phyloP scores from a whole-genome alignment of 1,140 invertebrate genomes.

The Polypedilum pembai region DNA sequence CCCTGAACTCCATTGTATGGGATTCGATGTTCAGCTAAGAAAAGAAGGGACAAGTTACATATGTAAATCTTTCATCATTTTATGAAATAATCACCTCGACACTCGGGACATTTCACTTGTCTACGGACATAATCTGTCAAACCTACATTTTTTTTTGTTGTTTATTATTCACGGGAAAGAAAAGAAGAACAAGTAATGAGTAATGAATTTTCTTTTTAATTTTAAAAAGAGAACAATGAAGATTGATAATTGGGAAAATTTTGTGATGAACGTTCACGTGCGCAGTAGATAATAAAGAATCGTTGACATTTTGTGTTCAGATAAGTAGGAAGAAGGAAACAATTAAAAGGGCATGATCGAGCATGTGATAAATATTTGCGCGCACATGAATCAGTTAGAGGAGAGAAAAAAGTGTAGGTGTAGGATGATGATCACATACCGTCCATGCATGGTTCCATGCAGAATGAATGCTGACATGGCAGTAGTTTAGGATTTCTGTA shows the following conservation, averaged over 20 bases:
- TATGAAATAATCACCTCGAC: slow-evolving; percentile 48
- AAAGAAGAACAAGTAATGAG: neutral
- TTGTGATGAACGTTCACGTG: neutral
- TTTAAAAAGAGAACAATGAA: neutral
- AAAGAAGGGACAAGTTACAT: neutral
- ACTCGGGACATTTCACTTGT: slow-evolving; percentile 99
- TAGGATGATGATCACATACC: neutral
- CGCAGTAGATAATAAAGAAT: neutral
- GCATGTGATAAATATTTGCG: too few relatives aligned
- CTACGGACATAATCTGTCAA: slow-evolving; percentile 88
- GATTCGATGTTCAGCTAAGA: slow-evolving; percentile 82
- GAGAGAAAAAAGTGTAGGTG: too few relatives aligned
- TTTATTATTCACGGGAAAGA: neutral
- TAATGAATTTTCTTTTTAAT: neutral
- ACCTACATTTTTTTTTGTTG: slow-evolving; percentile 45
- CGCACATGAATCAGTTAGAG: too few relatives aligned
- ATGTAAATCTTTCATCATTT: neutral
- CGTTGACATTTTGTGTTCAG: neutral
- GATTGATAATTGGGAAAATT: neutral
- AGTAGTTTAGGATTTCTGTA: slow-evolving; percentile 94
- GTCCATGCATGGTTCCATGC: slow-evolving; percentile 96
- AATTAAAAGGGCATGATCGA: too few relatives aligned
- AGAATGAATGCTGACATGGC: slow-evolving; percentile 99
- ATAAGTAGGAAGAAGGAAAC: too few relatives aligned
- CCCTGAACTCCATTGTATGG: slow-evolving; percentile 93